phyloP scores from a whole-genome alignment of 2,797 vertebrate species.

The Gambusia yucatana region DNA sequence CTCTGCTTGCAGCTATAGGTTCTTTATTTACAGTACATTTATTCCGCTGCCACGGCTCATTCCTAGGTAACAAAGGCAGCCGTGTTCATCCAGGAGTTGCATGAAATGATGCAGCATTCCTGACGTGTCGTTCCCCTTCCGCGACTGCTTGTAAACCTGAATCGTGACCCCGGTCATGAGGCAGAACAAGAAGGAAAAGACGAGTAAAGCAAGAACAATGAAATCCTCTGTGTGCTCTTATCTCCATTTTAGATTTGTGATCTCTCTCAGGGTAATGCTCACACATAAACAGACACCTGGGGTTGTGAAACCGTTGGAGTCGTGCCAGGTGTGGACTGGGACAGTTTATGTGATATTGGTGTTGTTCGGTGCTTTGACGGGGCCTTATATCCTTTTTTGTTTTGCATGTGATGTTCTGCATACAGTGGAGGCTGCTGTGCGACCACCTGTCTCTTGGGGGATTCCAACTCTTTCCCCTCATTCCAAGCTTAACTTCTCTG shows the following conservation, averaged over 20 bases:
- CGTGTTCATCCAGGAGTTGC: constrained; percentile 10
- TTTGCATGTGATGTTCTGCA: constrained; percentile 5
- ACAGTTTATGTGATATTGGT: not conserved
- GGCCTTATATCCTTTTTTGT: not conserved
- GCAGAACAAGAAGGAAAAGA: constrained; percentile 33
- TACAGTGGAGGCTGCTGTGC: not conserved
- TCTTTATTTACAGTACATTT: constrained; percentile 15
- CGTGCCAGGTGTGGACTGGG: constrained; percentile 13
- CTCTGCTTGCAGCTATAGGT: not conserved
- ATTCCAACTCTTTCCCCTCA: constrained; percentile 40
- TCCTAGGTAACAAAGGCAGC: constrained; percentile 15
- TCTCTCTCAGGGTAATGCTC: constrained; percentile 27
- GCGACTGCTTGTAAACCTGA: constrained; percentile 41
- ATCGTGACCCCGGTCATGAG: constrained; percentile 59
- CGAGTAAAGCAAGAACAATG: constrained; percentile 72
- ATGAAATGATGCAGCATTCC: constrained; percentile 37
- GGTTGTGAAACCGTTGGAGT: constrained; percentile 33
- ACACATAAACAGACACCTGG: constrained; percentile 38
- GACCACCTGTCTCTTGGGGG: constrained; percentile 27
- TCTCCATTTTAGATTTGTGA: constrained; percentile 68
- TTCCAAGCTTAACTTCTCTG: constrained; percentile 58
- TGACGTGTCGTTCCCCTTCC: not conserved
- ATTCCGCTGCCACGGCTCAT: not conserved
- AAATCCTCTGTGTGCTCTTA: constrained; percentile 74
- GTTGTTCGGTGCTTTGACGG: not conserved